These are phyloP conservation scores for Propithecus deckenii DNA, from an alignment of 2,797 vertebrate genomes.

Conservation along the genomic window DNA sequence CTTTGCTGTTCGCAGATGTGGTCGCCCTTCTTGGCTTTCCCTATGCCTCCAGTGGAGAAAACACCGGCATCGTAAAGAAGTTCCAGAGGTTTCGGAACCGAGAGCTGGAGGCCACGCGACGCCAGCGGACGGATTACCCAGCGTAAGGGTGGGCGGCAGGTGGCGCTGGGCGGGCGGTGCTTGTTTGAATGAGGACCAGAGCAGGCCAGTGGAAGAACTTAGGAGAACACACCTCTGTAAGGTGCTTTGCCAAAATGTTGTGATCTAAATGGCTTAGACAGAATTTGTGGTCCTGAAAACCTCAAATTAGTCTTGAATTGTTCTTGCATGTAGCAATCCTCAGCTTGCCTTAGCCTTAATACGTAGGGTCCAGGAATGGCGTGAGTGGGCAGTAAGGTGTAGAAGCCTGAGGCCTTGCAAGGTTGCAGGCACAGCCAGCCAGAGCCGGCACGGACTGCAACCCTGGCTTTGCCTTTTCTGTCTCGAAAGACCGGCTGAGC, in stretches of 20 bases:
- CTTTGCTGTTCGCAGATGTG: conserved; percentile 84
- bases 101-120: conserved; percentile 89
- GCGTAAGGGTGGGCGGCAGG: conserved; percentile 85
- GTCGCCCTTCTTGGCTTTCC: conserved; percentile 90
- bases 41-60: conserved; percentile 91
- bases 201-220: not conserved
- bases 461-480: not conserved
- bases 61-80: conserved; percentile 90
- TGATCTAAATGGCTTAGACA: not conserved
- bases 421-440: not conserved
- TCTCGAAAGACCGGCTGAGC: conserved; percentile 21
- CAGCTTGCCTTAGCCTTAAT: not conserved
- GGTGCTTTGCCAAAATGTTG: not conserved
- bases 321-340: not conserved
- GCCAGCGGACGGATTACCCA: conserved; percentile 86
- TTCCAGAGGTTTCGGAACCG: conserved; percentile 88
- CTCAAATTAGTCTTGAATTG: not conserved
- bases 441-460: not conserved
- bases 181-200: not conserved
- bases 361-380: not conserved
- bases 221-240: not conserved
- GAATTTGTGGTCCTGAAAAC: not conserved
- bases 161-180: accelerated
- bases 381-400: not conserved
- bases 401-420: not conserved